phyloP scores from a whole-genome alignment of 2,113 vertebrate genomes.

The Tyto alba region DNA sequence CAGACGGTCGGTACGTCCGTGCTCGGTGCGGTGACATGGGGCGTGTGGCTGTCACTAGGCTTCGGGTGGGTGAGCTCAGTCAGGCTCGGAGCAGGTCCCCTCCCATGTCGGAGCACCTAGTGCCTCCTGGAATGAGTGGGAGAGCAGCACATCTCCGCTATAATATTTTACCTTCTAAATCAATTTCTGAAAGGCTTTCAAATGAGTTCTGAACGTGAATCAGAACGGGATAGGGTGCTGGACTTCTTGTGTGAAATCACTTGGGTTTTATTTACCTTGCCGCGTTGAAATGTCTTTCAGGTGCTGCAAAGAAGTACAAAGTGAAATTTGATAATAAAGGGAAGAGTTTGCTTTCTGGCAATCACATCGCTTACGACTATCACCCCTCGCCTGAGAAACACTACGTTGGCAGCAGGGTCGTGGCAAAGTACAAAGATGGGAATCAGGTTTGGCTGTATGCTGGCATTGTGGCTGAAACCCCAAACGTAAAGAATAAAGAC shows the following conservation, averaged over 20 bases:
- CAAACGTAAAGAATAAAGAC: conserved; percentile 92
- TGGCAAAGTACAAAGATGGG: conserved; percentile 95
- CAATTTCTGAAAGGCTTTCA: neutral
- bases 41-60: rapidly evolving
- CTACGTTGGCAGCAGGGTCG: conserved; percentile 91
- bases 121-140: neutral
- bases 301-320: conserved; percentile 87
- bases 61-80: neutral
- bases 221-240: rapidly evolving
- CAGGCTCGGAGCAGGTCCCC: neutral
- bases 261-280: rapidly evolving
- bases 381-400: conserved; percentile 86
- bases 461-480: conserved; percentile 96
- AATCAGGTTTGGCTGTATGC: conserved; percentile 96
- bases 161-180: neutral
- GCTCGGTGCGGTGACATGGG: too few species aligned
- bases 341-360: conserved; percentile 95
- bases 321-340: conserved; percentile 97
- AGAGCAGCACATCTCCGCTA: rapidly evolving
- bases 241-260: rapidly evolving
- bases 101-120: neutral
- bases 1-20: conserved; percentile 75
- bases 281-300: conserved; percentile 38
- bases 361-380: conserved; percentile 94
- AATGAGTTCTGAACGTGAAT: rapidly evolving